These are phyloP conservation scores for Halocaridina rubra DNA, from an alignment of 2,888 invertebrate species.

Conservation along the genomic window DNA sequence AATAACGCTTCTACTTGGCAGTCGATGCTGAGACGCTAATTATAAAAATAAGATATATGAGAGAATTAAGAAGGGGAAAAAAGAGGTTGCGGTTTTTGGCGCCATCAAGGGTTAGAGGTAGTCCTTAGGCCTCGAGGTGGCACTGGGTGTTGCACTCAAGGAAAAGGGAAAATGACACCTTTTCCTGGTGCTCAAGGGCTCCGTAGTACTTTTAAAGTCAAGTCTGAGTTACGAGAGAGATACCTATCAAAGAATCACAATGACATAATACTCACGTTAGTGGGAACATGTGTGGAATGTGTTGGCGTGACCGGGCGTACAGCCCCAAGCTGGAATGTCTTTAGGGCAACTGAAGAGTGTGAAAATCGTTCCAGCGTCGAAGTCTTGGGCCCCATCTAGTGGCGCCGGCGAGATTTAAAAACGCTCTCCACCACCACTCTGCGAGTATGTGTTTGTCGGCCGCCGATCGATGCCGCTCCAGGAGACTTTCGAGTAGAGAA, in stretches of 20 bases:
- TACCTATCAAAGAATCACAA: not conserved
- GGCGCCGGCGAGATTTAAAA: slow-evolving; percentile 11
- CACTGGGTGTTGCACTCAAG: not conserved
- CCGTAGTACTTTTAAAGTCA: not conserved
- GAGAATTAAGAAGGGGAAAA: not conserved
- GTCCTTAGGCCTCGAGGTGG: not conserved
- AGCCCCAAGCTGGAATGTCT: slow-evolving; percentile 34
- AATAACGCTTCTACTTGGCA: no score
- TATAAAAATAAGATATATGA: not conserved
- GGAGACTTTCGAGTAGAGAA: no score
- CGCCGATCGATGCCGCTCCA: no score
- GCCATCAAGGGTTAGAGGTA: not conserved
- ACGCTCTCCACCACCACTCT: no score
- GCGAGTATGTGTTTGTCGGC: no score
- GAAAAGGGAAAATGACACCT: not conserved
- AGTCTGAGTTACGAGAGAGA: not conserved
- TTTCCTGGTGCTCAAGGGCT: not conserved
- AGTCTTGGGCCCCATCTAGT: slow-evolving; percentile 43
- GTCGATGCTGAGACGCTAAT: no score
- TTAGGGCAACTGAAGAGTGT: slow-evolving; percentile 35
- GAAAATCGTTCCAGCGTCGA: slow-evolving; percentile 28
- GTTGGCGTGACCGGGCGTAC: slow-evolving; percentile 29
- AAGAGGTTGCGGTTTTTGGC: slow-evolving; percentile 1
- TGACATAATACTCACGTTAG: slow-evolving; percentile 36
- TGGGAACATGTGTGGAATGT: slow-evolving; percentile 43